Conservation (phyloP, 2,113 vertebrate genomes). For the Ovibos moschatus region DNA sequence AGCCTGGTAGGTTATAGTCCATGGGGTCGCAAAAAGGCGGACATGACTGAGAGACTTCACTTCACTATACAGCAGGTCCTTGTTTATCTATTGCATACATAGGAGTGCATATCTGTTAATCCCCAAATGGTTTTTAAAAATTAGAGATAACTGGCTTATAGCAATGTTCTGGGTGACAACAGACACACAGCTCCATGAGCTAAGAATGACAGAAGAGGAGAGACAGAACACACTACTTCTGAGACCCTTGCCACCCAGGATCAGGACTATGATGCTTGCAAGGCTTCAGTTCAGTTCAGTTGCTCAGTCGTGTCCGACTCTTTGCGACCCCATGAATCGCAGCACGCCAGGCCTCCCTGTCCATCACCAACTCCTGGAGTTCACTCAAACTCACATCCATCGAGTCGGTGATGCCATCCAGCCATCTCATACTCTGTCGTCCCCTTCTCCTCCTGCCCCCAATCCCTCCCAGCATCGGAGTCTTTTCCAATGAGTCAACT, state of each 20-base stretch:
- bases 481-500: too few relatives aligned
- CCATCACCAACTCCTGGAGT: too few relatives aligned
- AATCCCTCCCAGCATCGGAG: too few relatives aligned
- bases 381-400: too few relatives aligned
- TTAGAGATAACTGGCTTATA: not conserved
- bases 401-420: too few relatives aligned
- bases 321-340: too few relatives aligned
- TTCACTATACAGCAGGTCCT: not conserved
- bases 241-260: not conserved
- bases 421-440: too few relatives aligned
- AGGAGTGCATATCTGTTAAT: not conserved
- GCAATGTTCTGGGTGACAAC: not conserved
- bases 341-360: too few relatives aligned
- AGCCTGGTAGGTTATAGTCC: not conserved
- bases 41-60: not conserved
- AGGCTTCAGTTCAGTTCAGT: not conserved
- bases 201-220: conserved; percentile 9
- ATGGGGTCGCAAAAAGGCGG: not conserved
- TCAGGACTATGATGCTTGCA: not conserved
- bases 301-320: too few relatives aligned
- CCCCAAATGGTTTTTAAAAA: not conserved
- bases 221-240: not conserved
- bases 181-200: not conserved
- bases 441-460: too few relatives aligned
- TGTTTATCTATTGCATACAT: not conserved